These are phyloP conservation scores for Microdon myrmicae DNA, from an alignment of 2,888 invertebrate species.

Conservation along the genomic window DNA sequence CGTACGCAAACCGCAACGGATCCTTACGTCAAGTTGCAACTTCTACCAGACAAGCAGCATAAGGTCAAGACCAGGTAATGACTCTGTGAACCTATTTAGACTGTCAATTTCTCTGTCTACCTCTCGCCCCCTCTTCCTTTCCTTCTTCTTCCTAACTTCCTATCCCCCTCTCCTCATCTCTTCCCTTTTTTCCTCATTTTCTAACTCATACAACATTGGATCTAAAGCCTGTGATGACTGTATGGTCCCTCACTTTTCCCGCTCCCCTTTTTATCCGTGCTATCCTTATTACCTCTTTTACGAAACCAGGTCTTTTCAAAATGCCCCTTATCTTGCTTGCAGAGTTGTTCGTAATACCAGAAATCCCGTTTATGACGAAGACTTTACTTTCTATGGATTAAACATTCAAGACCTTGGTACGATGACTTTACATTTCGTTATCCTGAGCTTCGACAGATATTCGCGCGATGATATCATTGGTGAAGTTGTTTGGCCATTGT, in stretches of 20 bases:
- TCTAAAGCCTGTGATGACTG: too few species aligned
- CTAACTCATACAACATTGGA: too few species aligned
- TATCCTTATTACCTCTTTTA: neutral
- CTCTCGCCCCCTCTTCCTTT: neutral
- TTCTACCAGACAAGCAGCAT: conserved; percentile 97
- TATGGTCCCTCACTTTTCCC: too few species aligned
- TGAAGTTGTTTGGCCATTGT: conserved; percentile 90
- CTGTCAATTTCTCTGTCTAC: neutral
- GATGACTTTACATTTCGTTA: conserved; percentile 93
- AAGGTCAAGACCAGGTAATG: conserved; percentile 87
- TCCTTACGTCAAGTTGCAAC: conserved; percentile 97
- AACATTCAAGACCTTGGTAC: conserved; percentile 85
- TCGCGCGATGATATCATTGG: conserved; percentile 98
- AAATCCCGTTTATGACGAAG: conserved; percentile 97
- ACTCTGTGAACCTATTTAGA: neutral
- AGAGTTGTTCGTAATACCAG: conserved; percentile 94
- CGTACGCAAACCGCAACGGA: conserved; percentile 71
- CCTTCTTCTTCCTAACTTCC: neutral
- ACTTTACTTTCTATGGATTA: conserved; percentile 98
- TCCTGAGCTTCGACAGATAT: conserved; percentile 95
- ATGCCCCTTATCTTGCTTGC: conserved; percentile 5
- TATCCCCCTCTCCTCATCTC: too few species aligned
- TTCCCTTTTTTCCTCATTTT: too few species aligned
- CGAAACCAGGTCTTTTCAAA: neutral
- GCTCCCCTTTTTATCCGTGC: too few species aligned